Evolutionary conservation across 1,140 invertebrate species (phyloP).

Genomic region (Berghia stephanieae): DNA sequence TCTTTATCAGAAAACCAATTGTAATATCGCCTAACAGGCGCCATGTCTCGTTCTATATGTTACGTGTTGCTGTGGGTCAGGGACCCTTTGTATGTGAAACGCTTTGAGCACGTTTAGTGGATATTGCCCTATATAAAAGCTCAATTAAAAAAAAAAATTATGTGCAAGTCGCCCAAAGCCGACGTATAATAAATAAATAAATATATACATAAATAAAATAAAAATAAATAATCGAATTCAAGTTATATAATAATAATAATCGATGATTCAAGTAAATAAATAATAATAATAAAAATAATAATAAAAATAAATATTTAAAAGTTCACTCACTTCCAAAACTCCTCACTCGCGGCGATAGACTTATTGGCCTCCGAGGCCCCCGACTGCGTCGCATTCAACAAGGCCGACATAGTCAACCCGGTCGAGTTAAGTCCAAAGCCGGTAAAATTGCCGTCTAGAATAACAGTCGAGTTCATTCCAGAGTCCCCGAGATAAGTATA

Average conservation of each 20-base stretch:
- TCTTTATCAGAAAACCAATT: too few species aligned
- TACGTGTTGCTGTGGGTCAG: too few species aligned
- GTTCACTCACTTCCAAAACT: conserved; percentile 58
- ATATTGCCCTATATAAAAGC: too few species aligned
- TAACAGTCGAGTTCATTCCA: background rate
- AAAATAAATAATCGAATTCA: background rate
- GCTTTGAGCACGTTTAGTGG: too few species aligned
- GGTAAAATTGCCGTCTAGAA: background rate
- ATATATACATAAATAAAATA: too few species aligned
- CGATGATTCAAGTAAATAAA: background rate
- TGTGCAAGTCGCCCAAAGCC: background rate
- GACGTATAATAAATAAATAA: too few species aligned
- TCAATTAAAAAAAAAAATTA: conserved; percentile 41
- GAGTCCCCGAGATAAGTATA: background rate
- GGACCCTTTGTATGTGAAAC: too few species aligned
- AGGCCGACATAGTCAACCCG: background rate
- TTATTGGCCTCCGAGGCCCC: background rate
- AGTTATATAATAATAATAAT: background rate
- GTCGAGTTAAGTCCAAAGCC: background rate
- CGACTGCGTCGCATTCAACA: background rate
- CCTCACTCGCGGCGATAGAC: conserved; percentile 49
- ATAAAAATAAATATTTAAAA: background rate
- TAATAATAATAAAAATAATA: background rate
- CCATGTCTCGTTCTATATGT: too few species aligned
- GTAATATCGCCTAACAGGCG: too few species aligned